Conservation (phyloP, 2,888 invertebrate genomes). For the Ethmia dodecea region DNA sequence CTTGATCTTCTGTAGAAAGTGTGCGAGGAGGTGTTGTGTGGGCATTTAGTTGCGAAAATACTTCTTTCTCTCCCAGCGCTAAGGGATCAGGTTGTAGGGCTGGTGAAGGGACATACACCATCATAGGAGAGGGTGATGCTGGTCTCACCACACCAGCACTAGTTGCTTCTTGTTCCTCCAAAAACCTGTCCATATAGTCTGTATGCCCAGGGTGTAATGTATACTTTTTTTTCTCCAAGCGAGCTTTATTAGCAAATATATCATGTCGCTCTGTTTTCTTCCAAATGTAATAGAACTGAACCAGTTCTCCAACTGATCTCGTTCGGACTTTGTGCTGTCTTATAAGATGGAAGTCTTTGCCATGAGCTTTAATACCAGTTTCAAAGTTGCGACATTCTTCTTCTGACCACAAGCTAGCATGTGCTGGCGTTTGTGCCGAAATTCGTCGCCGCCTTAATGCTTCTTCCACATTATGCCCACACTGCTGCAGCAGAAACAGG, state of each 20-base stretch:
- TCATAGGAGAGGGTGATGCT: slow-evolving; percentile 81
- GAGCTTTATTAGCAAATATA: slow-evolving; percentile 90
- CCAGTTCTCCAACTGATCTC: slow-evolving; percentile 96
- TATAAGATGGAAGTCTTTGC: slow-evolving; percentile 97
- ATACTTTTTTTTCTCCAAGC: slow-evolving; percentile 95
- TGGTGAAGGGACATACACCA: slow-evolving; percentile 63
- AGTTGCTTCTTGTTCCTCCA: slow-evolving; percentile 90
- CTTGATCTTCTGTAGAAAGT: slow-evolving; percentile 61
- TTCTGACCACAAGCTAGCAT: slow-evolving; percentile 95
- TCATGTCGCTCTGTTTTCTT: slow-evolving; percentile 99
- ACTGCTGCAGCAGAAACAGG: slow-evolving; percentile 92
- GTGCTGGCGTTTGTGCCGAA: slow-evolving; percentile 82
- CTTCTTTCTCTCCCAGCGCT: slow-evolving; percentile 68
- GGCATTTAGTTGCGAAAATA: slow-evolving; percentile 64
- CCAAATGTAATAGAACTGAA: slow-evolving; percentile 98
- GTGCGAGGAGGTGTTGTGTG: slow-evolving; percentile 55
- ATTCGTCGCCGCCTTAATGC: slow-evolving; percentile 89
- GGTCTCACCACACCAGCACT: slow-evolving; percentile 77
- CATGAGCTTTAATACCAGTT: slow-evolving; percentile 93
- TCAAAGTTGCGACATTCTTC: slow-evolving; percentile 98
- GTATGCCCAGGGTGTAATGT: slow-evolving; percentile 94
- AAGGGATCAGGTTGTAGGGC: slow-evolving; percentile 63
- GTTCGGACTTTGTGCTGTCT: slow-evolving; percentile 96
- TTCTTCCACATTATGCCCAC: slow-evolving; percentile 96
- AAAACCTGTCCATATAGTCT: slow-evolving; percentile 95